A percentile compares a stretch with the other conserved stretches of the same genome.
These are phyloP conservation scores for Trachelus tabidus DNA, from an alignment of 2,888 invertebrate species.

Conservation along the genomic window DNA sequence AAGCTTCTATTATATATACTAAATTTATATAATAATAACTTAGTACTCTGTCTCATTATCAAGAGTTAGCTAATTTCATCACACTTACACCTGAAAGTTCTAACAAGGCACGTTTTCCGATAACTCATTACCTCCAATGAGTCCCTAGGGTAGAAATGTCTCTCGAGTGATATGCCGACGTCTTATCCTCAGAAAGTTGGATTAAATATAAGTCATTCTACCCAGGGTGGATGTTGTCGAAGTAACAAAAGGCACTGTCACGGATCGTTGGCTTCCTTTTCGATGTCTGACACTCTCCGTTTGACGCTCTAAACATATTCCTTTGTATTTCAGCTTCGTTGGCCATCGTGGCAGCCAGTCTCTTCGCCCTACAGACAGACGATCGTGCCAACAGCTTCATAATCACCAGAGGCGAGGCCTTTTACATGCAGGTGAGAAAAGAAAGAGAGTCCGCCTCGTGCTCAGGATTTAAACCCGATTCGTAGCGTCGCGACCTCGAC, in stretches of 20 bases:
- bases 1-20: not conserved
- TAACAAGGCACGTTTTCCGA: not conserved
- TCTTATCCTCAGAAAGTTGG: not conserved
- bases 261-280: not conserved
- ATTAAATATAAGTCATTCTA: not conserved
- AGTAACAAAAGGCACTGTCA: not conserved
- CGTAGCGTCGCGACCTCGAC: not conserved
- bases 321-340: constrained; percentile 75
- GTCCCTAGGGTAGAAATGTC: not conserved
- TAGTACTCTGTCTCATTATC: not conserved
- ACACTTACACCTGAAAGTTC: not conserved
- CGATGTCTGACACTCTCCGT: not conserved
- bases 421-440: constrained; percentile 84
- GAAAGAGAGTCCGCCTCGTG: not conserved
- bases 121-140: not conserved
- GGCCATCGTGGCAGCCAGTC: constrained; percentile 82
- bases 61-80: not conserved
- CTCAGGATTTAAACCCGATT: not conserved
- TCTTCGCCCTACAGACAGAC: constrained; percentile 89
- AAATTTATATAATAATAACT: not conserved
- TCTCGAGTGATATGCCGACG: not conserved
- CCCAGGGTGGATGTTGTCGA: not conserved
- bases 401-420: constrained; percentile 83
- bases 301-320: not conserved
- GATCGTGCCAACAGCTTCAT: constrained; percentile 79